These are phyloP conservation scores for Drosophila emarginata DNA, from an alignment of 2,888 invertebrate species.

Conservation along the genomic window DNA sequence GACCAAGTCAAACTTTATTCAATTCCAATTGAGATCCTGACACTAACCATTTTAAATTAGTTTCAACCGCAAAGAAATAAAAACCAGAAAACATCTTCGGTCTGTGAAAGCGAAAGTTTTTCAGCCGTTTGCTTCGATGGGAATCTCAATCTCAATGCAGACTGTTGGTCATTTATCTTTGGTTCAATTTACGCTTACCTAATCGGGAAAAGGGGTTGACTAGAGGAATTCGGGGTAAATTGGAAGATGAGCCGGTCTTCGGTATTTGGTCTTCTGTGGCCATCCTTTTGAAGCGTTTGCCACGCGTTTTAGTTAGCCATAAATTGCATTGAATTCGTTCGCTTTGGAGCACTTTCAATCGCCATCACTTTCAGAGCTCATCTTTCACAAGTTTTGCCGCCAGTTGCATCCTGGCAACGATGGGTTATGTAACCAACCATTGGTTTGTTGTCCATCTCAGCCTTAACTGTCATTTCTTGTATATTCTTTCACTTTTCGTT, in stretches of 20 bases:
- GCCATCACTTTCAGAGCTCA: conserved; percentile 32
- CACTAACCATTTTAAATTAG: conserved; percentile 20
- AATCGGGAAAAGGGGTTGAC: conserved; percentile 17
- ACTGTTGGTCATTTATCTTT: conserved; percentile 63
- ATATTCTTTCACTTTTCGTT: conserved; percentile 57
- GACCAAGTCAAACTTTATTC: not conserved
- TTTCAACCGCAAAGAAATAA: not conserved
- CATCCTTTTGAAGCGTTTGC: conserved; percentile 66
- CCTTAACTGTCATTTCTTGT: conserved; percentile 48
- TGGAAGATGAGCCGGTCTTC: conserved; percentile 36
- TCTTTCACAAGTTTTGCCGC: conserved; percentile 46
- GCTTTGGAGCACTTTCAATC: conserved; percentile 42
- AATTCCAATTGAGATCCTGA: conserved; percentile 4
- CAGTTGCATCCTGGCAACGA: conserved; percentile 32
- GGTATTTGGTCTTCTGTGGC: conserved; percentile 23
- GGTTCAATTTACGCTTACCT: conserved; percentile 61
- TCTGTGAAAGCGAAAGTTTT: conserved; percentile 67
- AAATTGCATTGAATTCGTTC: conserved; percentile 60
- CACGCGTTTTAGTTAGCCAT: conserved; percentile 67
- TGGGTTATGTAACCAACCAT: conserved; percentile 43
- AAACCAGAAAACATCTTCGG: conserved; percentile 34
- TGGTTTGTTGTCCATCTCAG: conserved; percentile 9
- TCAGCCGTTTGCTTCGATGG: conserved; percentile 48
- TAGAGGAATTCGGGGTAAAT: not conserved
- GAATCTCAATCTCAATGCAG: conserved; percentile 62